Percentiles rank a stretch among this genome's conserved stretches.
Conservation (phyloP, 2,888 invertebrate species). For the Ormyrus rosae region DNA sequence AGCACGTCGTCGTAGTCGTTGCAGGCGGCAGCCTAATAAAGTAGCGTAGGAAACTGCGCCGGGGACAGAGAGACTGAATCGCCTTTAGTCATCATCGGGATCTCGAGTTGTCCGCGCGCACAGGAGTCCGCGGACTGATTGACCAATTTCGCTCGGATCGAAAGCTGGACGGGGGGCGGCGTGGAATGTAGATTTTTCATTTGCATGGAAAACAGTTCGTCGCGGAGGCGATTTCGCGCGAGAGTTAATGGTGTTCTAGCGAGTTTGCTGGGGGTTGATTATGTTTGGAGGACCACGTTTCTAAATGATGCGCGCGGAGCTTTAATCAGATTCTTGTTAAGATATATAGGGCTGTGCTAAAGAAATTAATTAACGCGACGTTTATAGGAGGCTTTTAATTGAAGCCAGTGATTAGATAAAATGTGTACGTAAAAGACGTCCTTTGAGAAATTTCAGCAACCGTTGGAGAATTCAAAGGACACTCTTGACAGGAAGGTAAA, state of each 20-base stretch:
- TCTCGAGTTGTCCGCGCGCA: constrained; percentile 12
- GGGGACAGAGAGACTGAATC: neutral
- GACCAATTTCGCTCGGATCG: neutral
- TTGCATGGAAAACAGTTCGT: constrained; percentile 1
- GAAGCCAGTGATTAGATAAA: no score
- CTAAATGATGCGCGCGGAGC: no score
- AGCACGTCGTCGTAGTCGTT: constrained; percentile 38
- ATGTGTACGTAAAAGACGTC: no score
- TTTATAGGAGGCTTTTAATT: no score
- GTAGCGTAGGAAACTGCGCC: constrained; percentile 19
- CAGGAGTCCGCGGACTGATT: neutral
- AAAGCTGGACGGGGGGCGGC: neutral
- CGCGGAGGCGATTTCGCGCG: neutral
- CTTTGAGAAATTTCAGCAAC: no score
- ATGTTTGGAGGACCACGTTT: no score
- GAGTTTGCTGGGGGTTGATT: no score
- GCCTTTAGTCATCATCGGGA: constrained; percentile 41
- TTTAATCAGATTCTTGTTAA: no score
- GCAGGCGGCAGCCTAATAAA: constrained; percentile 43
- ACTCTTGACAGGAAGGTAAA: constrained; percentile 20
- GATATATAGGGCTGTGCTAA: no score
- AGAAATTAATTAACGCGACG: no score
- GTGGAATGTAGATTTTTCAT: constrained; percentile 23
- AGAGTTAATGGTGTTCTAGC: no score
- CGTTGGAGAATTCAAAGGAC: no score